Evolutionary conservation across 2,797 vertebrate genomes (phyloP), one percentile per base, ranked within the genome.

Genomic region (Tadarida brasiliensis): DNA sequence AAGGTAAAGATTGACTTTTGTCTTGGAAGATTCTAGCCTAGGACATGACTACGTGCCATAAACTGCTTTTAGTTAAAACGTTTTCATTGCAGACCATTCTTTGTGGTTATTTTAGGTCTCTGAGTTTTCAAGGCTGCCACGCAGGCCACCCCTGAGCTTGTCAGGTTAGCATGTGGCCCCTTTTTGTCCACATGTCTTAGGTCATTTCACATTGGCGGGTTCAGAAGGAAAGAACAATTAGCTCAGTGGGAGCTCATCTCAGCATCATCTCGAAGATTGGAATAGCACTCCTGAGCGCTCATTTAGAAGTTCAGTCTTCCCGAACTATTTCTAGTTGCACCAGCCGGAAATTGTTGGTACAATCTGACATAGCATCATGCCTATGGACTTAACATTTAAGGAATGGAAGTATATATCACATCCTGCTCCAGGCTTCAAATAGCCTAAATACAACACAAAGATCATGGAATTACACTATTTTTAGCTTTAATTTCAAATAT

Each of bases 211-310:
- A 19, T 5, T 33, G 39, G 63, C 47, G 39, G n/a, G 24, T 91
- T 91, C 19, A 56, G 90, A 93, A 28, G 54, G 51, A 90, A 90
- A 95, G 57, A 87, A 51, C 86, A 92, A 81, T 77, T 49, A 47
- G 28, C 77, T 51, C 70, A 65, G 30, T 17, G 19, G 47, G 57
- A 89, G 49, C 61, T 49, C 35, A 74, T 78, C 26, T 83, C 84
- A 82, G 51, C 47, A 26, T 78, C 73, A 73, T 65, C 47, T 63
- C 26, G 70, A 4, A 54, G 90, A 49, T 30, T 81, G 28, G 33
- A 68, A 44, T 12, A 35, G 17, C 12, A 61, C 19, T 47, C 54
- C 70, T 15, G 14, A 76, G 61, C 26, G 39, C 20, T 93, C 51
- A 4, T 74, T 63, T 49, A 67, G 56, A 92, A 57, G 47, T 65